Evolutionary conservation across 2,797 vertebrate genomes (phyloP).

Genomic region (Molothrus aeneus): DNA sequence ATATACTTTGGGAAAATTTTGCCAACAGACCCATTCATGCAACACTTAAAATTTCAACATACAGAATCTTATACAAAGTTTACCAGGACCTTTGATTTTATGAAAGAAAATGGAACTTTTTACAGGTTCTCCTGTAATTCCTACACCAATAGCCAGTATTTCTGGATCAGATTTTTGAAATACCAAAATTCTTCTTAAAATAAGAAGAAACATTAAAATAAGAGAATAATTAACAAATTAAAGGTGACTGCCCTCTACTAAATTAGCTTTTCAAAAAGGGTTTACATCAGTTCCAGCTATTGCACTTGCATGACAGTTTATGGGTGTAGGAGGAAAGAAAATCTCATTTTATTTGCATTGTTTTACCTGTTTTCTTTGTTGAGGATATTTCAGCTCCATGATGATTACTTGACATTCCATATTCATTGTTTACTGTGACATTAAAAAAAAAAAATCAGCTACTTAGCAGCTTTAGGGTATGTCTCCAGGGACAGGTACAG

Average conservation of each 20-base stretch:
- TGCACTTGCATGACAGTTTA: conserved; percentile 25
- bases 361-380: conserved; percentile 48
- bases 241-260: neutral
- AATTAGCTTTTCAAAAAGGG: conserved; percentile 10
- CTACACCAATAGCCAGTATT: neutral
- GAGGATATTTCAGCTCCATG: conserved; percentile 25
- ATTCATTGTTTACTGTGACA: conserved; percentile 58
- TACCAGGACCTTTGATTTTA: neutral
- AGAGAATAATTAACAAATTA: neutral
- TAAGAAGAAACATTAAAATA: neutral
- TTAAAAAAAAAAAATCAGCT: neutral
- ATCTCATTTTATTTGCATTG: conserved; percentile 44
- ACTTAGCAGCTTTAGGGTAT: conserved; percentile 58
- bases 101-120: neutral
- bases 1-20: neutral
- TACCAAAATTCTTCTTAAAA: neutral
- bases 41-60: neutral
- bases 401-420: conserved; percentile 39
- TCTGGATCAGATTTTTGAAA: neutral
- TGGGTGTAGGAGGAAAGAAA: conserved; percentile 1
- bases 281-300: neutral
- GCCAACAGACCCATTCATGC: neutral
- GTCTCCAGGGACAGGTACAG: conserved; percentile 62
- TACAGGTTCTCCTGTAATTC: neutral
- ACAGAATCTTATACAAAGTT: neutral